phyloP scores from a whole-genome alignment of 2,113 vertebrate genomes.

The Jaculus jaculus region DNA sequence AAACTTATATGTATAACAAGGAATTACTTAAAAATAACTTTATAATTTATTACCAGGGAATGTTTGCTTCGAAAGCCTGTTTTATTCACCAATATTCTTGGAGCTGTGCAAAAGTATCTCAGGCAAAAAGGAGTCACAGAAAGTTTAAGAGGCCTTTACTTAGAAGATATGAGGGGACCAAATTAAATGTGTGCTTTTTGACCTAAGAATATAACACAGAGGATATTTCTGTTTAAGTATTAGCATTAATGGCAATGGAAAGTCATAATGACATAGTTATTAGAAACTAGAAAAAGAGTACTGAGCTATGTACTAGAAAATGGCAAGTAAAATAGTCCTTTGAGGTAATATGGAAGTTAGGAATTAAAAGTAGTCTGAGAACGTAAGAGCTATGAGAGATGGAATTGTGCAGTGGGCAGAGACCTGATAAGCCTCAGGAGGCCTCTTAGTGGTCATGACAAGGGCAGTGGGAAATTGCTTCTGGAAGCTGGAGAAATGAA shows the following conservation, averaged over 20 bases:
- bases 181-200: slow-evolving; percentile 45
- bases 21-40: neutral
- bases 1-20: neutral
- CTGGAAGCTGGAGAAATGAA: slow-evolving; percentile 5
- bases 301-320: neutral
- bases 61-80: neutral
- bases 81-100: neutral
- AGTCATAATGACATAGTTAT: neutral
- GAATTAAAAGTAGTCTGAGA: neutral
- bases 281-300: neutral
- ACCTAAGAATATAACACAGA: slow-evolving; percentile 33
- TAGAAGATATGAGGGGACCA: neutral
- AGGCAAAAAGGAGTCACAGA: neutral
- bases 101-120: neutral
- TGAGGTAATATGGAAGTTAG: neutral
- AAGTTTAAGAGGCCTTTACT: neutral
- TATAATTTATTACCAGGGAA: neutral
- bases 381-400: neutral
- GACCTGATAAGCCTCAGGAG: neutral
- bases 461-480: neutral
- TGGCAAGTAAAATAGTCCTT: neutral
- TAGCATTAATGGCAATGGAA: neutral
- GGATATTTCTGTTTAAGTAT: slow-evolving; percentile 35
- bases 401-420: neutral
- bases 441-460: neutral